These are phyloP conservation scores for Muscicapa comitata DNA, from an alignment of 2,797 vertebrate species.

Conservation along the genomic window DNA sequence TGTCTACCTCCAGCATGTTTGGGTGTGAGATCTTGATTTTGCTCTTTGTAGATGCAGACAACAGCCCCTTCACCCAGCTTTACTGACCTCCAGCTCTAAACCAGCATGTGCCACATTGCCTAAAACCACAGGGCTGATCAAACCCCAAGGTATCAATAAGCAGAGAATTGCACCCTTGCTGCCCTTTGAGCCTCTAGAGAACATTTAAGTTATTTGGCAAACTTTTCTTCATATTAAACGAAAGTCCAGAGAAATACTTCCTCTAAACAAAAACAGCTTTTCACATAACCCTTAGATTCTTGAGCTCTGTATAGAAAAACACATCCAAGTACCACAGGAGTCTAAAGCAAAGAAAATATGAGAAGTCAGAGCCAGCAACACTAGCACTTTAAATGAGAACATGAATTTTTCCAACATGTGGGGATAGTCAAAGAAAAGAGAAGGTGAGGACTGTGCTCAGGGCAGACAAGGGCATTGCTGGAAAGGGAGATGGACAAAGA, in stretches of 20 bases:
- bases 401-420: not conserved
- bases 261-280: not conserved
- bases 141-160: not conserved
- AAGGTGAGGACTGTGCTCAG: not conserved
- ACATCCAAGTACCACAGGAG: not conserved
- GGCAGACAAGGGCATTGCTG: not conserved
- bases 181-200: not conserved
- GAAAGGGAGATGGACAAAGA: slow-evolving; percentile 5
- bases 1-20: not conserved
- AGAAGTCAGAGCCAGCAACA: not conserved
- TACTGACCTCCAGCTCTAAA: not conserved
- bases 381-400: not conserved
- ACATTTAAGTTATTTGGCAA: not conserved
- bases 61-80: not conserved
- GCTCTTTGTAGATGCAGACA: not conserved
- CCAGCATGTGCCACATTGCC: not conserved
- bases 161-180: not conserved
- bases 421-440: not conserved
- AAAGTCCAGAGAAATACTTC: not conserved
- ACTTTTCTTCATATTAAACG: not conserved
- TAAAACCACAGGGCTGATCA: not conserved
- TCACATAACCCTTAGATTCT: not conserved
- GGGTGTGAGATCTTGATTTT: not conserved
- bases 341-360: not conserved
- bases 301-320: not conserved